Percentiles rank a stretch among this genome's conserved stretches.
Conservation (phyloP, 2,888 invertebrate species). For the Liodrosophila aerea region DNA sequence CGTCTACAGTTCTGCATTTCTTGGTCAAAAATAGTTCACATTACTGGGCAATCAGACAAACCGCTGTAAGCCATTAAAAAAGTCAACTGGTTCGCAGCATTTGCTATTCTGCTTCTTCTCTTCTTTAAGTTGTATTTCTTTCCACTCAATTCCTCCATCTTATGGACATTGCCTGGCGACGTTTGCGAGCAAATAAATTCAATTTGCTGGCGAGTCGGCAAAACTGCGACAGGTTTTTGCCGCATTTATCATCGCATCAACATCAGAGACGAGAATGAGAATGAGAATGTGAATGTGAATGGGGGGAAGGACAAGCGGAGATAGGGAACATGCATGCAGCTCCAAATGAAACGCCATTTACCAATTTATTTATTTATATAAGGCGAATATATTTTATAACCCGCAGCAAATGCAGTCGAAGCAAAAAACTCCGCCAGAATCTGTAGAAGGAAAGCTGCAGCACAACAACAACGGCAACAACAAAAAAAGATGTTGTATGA, state of each 20-base stretch:
- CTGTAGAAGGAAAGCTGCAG: constrained; percentile 15
- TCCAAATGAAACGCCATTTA: constrained; percentile 78
- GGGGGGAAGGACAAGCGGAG: neutral
- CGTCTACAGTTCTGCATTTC: constrained; percentile 15
- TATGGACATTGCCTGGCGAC: constrained; percentile 45
- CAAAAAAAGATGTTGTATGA: constrained; percentile 72
- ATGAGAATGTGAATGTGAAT: neutral
- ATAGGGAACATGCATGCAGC: constrained; percentile 38
- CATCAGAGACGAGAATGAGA: constrained; percentile 31
- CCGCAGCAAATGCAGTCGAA: constrained; percentile 64
- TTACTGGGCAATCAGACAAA: constrained; percentile 56
- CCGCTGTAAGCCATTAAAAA: constrained; percentile 59
- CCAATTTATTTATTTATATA: constrained; percentile 78
- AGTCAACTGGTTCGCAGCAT: constrained; percentile 48
- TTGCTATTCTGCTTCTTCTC: constrained; percentile 12
- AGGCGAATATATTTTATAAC: constrained; percentile 79
- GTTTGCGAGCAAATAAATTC: constrained; percentile 72
- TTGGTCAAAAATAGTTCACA: constrained; percentile 40
- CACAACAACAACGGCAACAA: constrained; percentile 10
- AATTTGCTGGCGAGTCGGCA: constrained; percentile 66
- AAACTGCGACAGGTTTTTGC: constrained; percentile 73
- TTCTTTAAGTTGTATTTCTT: neutral
- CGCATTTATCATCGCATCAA: constrained; percentile 76
- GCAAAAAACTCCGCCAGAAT: constrained; percentile 14
- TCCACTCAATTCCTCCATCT: constrained; percentile 25